These are phyloP conservation scores for Ladona fulva DNA, from an alignment of 1,140 invertebrate genomes.

Conservation along the genomic window DNA sequence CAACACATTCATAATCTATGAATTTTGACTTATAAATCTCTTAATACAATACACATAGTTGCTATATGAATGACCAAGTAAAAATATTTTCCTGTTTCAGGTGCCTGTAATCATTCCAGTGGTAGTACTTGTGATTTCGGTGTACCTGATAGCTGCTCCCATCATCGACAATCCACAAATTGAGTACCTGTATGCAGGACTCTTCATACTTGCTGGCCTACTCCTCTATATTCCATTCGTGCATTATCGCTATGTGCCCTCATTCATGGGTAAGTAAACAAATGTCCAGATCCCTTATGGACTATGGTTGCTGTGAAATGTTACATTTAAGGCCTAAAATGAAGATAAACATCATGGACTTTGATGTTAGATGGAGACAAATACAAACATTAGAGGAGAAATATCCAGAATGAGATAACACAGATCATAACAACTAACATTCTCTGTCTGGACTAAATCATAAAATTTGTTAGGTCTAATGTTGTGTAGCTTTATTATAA, in stretches of 20 bases:
- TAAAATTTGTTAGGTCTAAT: too few species aligned
- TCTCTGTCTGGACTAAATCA: too few species aligned
- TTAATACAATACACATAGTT: too few species aligned
- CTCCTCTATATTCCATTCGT: conserved; percentile 91
- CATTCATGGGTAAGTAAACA: conserved; percentile 66
- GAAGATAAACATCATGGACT: too few species aligned
- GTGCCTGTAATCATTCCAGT: conserved; percentile 86
- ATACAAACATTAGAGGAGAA: too few species aligned
- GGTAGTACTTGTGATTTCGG: conserved; percentile 75
- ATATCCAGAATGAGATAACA: too few species aligned
- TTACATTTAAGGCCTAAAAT: not conserved
- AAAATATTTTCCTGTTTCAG: conserved; percentile 37
- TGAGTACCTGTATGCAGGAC: conserved; percentile 82
- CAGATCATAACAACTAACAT: too few species aligned
- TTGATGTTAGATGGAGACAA: too few species aligned
- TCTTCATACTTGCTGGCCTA: conserved; percentile 80
- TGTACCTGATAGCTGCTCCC: conserved; percentile 86
- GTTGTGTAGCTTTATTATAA: too few species aligned
- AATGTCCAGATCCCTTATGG: not conserved
- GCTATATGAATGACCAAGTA: too few species aligned
- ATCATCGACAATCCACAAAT: conserved; percentile 85
- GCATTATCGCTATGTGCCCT: conserved; percentile 69
- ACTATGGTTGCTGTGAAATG: conserved; percentile 15
- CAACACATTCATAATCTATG: too few species aligned
- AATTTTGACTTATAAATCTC: too few species aligned